Conservation (phyloP, 2,113 vertebrate genomes). For the Podilymbus podiceps region DNA sequence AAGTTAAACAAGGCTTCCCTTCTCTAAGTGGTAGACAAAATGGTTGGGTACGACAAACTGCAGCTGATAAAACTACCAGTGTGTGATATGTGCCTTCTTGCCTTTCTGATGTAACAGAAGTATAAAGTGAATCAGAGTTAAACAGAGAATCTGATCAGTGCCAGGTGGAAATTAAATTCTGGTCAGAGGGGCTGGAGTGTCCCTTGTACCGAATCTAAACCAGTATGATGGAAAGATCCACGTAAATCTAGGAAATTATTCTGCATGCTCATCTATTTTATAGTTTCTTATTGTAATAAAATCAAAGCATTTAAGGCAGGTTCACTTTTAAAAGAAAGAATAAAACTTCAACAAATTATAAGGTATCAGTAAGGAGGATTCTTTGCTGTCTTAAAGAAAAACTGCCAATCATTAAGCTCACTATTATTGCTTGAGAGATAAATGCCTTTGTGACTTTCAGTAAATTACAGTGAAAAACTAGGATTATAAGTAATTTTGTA, state of each 20-base stretch:
- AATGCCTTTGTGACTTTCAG: not conserved
- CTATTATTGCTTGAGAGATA: not conserved
- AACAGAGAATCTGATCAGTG: not conserved
- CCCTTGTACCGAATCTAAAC: not conserved
- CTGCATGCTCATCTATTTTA: not conserved
- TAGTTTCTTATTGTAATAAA: not conserved
- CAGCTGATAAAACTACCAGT: not conserved
- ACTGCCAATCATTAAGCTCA: not conserved
- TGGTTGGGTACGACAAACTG: constrained; percentile 16
- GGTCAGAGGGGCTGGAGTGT: not conserved
- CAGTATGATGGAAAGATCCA: fast-evolving
- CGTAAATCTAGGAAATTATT: not conserved
- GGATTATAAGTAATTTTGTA: not conserved
- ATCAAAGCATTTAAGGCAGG: not conserved
- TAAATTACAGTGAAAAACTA: not conserved
- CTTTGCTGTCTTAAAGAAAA: not conserved
- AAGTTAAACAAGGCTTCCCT: not conserved
- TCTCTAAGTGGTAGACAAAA: constrained; percentile 3
- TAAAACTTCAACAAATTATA: not conserved
- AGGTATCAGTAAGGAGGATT: not conserved
- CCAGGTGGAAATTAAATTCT: not conserved
- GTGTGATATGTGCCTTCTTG: not conserved
- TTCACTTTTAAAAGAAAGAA: not conserved
- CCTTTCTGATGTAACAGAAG: not conserved
- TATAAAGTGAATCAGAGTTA: not conserved